A percentile compares a stretch with the other conserved stretches of the same genome.
Conservation (phyloP, 2,888 invertebrate species). For the Epinotia demarniana region DNA sequence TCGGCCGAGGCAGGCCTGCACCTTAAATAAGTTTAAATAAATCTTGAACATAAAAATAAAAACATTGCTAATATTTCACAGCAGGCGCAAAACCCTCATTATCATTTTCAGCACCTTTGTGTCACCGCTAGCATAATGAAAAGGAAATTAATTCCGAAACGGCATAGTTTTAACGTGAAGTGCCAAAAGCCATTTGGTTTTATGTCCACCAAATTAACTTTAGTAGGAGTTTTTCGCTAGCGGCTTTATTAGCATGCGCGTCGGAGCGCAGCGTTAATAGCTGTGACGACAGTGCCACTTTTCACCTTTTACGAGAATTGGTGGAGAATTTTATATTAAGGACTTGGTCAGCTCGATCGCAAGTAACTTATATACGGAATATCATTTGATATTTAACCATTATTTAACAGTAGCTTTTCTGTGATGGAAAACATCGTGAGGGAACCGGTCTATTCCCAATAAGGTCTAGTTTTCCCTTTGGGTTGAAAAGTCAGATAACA, state of each 20-base stretch:
- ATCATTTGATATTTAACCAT: no score
- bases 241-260: constrained; percentile 38
- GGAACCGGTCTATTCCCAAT: no score
- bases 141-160: constrained; percentile 17
- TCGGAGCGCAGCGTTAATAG: constrained; percentile 25
- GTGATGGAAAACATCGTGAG: no score
- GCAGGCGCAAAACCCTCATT: not conserved
- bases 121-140: not conserved
- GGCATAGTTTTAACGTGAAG: constrained; percentile 9
- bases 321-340: constrained; percentile 13
- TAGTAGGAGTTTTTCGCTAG: constrained; percentile 15
- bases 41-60: constrained; percentile 37
- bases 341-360: not conserved
- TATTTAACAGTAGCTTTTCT: no score
- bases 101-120: constrained; percentile 5
- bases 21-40: constrained; percentile 78
- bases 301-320: constrained; percentile 27
- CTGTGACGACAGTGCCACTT: constrained; percentile 29
- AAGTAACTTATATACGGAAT: no score
- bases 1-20: constrained; percentile 89
- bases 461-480: no score
- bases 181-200: constrained; percentile 32
- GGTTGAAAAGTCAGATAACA: no score
- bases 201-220: constrained; percentile 29
- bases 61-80: not conserved